These are phyloP conservation scores for Castor canadensis DNA, from an alignment of 2,113 vertebrate genomes.

Conservation along the genomic window DNA sequence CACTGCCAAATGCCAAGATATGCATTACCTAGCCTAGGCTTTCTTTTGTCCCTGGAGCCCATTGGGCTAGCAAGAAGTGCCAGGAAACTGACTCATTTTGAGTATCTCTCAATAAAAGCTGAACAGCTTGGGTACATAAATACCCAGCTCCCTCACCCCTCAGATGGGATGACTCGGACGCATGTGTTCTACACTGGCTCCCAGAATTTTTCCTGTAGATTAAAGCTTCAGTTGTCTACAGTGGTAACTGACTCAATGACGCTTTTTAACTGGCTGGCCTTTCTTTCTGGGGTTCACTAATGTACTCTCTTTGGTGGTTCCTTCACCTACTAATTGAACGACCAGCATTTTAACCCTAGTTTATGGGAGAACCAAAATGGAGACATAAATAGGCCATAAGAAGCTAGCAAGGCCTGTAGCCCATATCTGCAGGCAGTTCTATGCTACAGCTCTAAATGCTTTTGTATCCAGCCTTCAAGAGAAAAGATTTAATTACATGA, in stretches of 20 bases:
- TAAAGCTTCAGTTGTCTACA: background rate
- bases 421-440: background rate
- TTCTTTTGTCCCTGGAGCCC: background rate
- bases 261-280: background rate
- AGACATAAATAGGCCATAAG: background rate
- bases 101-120: background rate
- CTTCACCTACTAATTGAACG: background rate
- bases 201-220: background rate
- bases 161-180: background rate
- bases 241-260: background rate
- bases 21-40: background rate
- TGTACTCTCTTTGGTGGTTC: background rate
- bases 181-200: background rate
- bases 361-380: background rate
- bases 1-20: background rate
- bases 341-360: background rate
- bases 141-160: background rate
- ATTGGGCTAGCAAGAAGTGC: background rate
- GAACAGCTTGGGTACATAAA: constrained; percentile 20
- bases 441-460: background rate
- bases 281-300: constrained; percentile 25
- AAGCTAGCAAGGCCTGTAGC: background rate
- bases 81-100: constrained; percentile 16
- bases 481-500: background rate
- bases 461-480: background rate